phyloP scores from a whole-genome alignment of 1,140 invertebrate genomes.

The Scaptomyza pallida region DNA sequence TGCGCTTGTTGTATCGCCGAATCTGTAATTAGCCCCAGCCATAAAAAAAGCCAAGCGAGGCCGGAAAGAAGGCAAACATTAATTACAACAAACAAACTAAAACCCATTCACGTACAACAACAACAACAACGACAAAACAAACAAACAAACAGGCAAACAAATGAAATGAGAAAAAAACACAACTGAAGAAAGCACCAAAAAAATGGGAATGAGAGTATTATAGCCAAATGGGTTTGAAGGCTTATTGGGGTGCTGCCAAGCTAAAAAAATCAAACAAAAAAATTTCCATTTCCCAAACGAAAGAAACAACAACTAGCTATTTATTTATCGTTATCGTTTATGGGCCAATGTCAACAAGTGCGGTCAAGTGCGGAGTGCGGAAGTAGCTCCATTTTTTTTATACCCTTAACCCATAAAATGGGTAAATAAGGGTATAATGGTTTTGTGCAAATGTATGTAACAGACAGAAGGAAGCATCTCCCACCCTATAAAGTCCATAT shows the following conservation, averaged over 20 bases:
- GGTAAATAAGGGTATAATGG: too few species aligned
- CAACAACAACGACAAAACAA: not conserved
- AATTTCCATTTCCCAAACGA: constrained; percentile 7
- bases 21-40: constrained; percentile 73
- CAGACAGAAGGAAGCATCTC: too few species aligned
- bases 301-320: constrained; percentile 1
- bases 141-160: constrained; percentile 20
- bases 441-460: too few species aligned
- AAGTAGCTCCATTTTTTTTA: constrained; percentile 20
- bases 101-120: constrained; percentile 27
- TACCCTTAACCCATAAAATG: too few species aligned
- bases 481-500: too few species aligned
- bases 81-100: constrained; percentile 59
- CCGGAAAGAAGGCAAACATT: constrained; percentile 63
- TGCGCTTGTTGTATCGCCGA: constrained; percentile 54
- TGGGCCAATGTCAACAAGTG: constrained; percentile 46
- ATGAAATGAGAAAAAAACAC: constrained; percentile 6
- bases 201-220: not conserved
- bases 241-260: not conserved
- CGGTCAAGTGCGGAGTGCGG: constrained; percentile 41
- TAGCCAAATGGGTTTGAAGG: not conserved
- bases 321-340: constrained; percentile 53
- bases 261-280: constrained; percentile 46
- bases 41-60: constrained; percentile 2
- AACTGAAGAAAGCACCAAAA: constrained; percentile 1